Percentiles rank a stretch among this genome's conserved stretches.
Conservation (phyloP, 2,113 vertebrate species). For the Eudyptes chrysolophus region DNA sequence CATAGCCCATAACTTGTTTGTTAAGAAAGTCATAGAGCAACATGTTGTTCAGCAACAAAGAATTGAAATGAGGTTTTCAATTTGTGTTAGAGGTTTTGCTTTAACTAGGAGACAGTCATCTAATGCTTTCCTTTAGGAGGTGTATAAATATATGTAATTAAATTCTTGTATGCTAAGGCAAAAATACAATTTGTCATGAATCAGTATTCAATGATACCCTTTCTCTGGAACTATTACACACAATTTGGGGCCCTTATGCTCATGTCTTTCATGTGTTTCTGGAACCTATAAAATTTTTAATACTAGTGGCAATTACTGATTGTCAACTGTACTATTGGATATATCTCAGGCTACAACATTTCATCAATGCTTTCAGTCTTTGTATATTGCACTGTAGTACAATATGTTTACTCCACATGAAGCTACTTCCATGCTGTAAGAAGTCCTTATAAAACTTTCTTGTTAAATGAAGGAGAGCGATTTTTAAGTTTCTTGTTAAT, state of each 20-base stretch:
- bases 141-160: neutral
- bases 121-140: neutral
- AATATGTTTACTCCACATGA: neutral
- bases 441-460: neutral
- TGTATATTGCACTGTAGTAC: neutral
- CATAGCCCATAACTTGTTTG: neutral
- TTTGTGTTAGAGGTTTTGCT: neutral
- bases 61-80: neutral
- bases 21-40: neutral
- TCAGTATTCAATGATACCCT: neutral
- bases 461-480: neutral
- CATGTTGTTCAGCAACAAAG: neutral
- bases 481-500: neutral
- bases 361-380: neutral
- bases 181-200: neutral
- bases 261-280: neutral
- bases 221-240: neutral
- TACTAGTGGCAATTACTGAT: neutral
- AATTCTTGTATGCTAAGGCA: neutral
- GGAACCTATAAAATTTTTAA: neutral
- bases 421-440: neutral
- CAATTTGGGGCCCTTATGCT: neutral
- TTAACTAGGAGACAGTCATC: neutral
- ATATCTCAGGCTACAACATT: neutral
- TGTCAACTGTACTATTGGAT: neutral